These are phyloP conservation scores for Rafetus swinhoei DNA, from an alignment of 2,113 vertebrate species.

Conservation along the genomic window DNA sequence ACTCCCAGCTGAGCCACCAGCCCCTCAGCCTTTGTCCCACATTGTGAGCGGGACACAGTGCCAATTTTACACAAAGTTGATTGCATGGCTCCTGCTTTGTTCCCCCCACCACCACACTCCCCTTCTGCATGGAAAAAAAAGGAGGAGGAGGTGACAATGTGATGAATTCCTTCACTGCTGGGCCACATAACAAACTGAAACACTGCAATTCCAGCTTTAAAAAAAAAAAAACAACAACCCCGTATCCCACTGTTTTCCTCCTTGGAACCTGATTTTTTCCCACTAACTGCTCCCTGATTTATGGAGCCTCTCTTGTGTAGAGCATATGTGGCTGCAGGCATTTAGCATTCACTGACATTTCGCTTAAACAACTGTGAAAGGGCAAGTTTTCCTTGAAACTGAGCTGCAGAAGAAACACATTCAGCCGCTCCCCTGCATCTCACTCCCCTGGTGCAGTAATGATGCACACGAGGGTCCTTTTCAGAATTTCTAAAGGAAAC, in stretches of 20 bases:
- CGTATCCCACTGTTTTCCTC: constrained; percentile 69
- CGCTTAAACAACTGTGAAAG: constrained; percentile 75
- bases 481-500: rapidly evolving
- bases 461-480: rapidly evolving
- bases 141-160: constrained; percentile 55
- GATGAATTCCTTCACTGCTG: constrained; percentile 81
- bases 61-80: constrained; percentile 87
- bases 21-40: constrained; percentile 85
- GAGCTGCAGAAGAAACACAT: background rate
- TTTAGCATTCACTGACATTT: constrained; percentile 79
- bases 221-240: background rate
- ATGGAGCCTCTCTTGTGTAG: constrained; percentile 79
- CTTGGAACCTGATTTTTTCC: constrained; percentile 84
- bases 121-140: background rate
- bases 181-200: constrained; percentile 66
- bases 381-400: constrained; percentile 58
- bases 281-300: constrained; percentile 87
- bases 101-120: background rate
- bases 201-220: constrained; percentile 24
- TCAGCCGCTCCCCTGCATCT: rapidly evolving
- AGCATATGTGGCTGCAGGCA: constrained; percentile 80
- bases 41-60: constrained; percentile 82
- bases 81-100: constrained; percentile 87
- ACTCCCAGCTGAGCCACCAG: constrained; percentile 87
- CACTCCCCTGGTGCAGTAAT: rapidly evolving